phyloP scores from a whole-genome alignment of 2,797 vertebrate genomes.

The Betta splendens region DNA sequence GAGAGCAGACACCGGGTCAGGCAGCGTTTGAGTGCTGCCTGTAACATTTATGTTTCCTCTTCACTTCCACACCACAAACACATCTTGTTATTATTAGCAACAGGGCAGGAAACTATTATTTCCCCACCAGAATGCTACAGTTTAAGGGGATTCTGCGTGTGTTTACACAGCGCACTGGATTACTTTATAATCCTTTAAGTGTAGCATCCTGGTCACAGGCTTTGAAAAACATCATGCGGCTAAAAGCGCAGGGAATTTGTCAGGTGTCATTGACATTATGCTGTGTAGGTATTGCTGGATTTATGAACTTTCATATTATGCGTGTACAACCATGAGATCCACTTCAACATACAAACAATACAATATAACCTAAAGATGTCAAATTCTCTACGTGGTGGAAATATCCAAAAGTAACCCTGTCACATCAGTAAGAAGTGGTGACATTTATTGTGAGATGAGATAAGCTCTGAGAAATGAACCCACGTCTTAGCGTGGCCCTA shows the following conservation, averaged over 20 bases:
- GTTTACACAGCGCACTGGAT: neutral
- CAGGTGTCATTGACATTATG: neutral
- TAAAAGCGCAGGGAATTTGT: neutral
- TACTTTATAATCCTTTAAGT: neutral
- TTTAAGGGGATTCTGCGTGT: neutral
- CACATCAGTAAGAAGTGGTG: conserved; percentile 20
- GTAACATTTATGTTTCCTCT: conserved; percentile 34
- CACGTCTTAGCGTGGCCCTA: neutral
- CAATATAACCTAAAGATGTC: neutral
- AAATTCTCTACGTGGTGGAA: neutral
- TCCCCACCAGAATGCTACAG: neutral
- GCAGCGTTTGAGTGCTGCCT: neutral
- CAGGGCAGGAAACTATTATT: conserved; percentile 12
- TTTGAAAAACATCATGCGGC: no score
- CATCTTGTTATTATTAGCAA: neutral
- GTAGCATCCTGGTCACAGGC: neutral
- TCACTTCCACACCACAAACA: conserved; percentile 10
- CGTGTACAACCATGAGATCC: conserved; percentile 9
- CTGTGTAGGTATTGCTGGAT: neutral
- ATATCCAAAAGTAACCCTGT: neutral
- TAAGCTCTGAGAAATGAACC: neutral
- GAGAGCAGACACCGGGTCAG: neutral
- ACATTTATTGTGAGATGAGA: neutral
- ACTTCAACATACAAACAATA: conserved; percentile 2
- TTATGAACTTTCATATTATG: neutral